Conservation (phyloP, 2,888 invertebrate genomes). For the Liopterus haemorrhoidalis region DNA sequence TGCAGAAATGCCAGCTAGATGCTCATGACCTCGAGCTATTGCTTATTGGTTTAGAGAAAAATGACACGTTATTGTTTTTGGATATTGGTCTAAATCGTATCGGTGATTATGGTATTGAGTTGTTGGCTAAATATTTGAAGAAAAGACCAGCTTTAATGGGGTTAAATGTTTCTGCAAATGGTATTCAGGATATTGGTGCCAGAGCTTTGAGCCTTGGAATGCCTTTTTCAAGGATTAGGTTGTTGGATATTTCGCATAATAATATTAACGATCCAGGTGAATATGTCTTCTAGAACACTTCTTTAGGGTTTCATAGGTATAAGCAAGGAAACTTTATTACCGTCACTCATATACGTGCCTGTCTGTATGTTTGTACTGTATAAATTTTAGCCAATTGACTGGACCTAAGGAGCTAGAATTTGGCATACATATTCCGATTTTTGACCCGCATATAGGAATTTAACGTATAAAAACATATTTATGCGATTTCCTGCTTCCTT, state of each 20-base stretch:
- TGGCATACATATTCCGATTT: too few species aligned
- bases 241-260: conserved; percentile 55
- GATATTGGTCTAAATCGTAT: conserved; percentile 57
- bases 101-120: conserved; percentile 53
- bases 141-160: conserved; percentile 48
- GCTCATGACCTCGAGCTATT: conserved; percentile 57
- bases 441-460: too few species aligned
- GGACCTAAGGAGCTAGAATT: too few species aligned
- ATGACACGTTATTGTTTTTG: conserved; percentile 51
- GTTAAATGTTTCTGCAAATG: conserved; percentile 53
- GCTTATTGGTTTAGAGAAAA: conserved; percentile 48
- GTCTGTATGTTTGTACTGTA: too few species aligned
- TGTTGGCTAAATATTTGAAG: conserved; percentile 51
- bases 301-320: too few species aligned
- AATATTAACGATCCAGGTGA: conserved; percentile 50
- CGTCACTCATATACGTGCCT: too few species aligned
- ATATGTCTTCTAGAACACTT: too few species aligned
- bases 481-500: too few species aligned
- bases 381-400: too few species aligned
- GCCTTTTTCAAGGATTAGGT: conserved; percentile 53
- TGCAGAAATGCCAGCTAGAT: conserved; percentile 55
- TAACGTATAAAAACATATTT: too few species aligned
- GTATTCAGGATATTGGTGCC: conserved; percentile 53
- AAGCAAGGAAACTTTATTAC: too few species aligned
- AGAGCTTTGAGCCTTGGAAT: conserved; percentile 51